Conservation (phyloP, 2,888 invertebrate genomes). For the Hymenopus coronatus region DNA sequence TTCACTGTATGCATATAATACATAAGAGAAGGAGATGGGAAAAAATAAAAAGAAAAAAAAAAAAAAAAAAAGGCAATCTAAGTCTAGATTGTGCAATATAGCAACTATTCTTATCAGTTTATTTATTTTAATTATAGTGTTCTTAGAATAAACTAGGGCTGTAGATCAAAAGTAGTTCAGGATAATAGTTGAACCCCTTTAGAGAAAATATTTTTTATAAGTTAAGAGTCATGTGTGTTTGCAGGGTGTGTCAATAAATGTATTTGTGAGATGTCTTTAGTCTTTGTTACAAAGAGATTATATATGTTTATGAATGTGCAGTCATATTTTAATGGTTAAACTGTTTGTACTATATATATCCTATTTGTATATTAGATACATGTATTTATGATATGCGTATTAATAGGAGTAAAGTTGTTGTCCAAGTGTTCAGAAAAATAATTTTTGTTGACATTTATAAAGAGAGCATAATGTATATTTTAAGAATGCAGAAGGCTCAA, state of each 20-base stretch:
- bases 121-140: neutral
- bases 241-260: neutral
- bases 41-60: too few species aligned
- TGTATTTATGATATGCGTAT: slow-evolving; percentile 8
- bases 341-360: slow-evolving; percentile 9
- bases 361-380: slow-evolving; percentile 11
- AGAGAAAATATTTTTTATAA: neutral
- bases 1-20: too few species aligned
- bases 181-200: neutral
- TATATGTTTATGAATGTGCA: neutral
- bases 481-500: neutral
- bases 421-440: neutral
- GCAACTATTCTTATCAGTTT: neutral
- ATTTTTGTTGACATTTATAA: neutral
- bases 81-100: too few species aligned
- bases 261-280: neutral
- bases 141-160: neutral
- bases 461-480: neutral
- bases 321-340: neutral
- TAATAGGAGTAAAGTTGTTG: neutral
- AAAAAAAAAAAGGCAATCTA: too few species aligned
- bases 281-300: neutral
- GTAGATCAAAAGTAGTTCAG: neutral
- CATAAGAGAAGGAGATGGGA: too few species aligned
- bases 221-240: neutral